Base-by-base conservation (phyloP, 2,113 vertebrate genomes). In the Connochaetes taurinus region DNA sequence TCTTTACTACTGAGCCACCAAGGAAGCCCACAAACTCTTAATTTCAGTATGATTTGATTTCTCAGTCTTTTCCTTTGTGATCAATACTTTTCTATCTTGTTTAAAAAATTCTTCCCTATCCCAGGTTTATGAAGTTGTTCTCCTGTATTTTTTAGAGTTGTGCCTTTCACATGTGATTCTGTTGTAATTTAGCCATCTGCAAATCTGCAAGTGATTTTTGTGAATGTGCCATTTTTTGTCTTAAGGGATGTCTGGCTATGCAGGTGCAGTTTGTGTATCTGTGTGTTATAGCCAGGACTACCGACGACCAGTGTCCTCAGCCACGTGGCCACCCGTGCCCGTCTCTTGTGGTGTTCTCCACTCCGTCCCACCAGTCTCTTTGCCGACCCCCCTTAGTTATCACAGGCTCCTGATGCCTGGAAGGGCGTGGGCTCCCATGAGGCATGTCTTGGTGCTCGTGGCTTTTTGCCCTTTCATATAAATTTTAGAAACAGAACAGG, bases 251-350 rank as follows among this genome's bases (percentile, higher is more conserved):
- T 36, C n/a, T 43, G 23, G 31, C 82, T 36, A 52, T 40, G 14
- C 27, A 27, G 25, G 36, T 11, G 16, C 7, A 6, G 3, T 36
- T 33, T 45, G 1, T 16, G 4, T 8, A 2, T 13, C 23, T 12
- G 5, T 40, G 86, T 50, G 57, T 31, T 47, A 19, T 7, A 2
- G 11, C 53, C 55, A 47, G 58, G 71, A 76, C 17, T 7, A 3
- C 27, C 19, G 2, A 6, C 27, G 11, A 9, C 40, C 8, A 0
- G 19, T 16, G 50, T n/a, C 50, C 11, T 12, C 5, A 5, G 2
- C 8, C 45, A 14, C 15, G 23, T 36, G 95, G 25, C 62, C 36
- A 4, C 17, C 16, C 12, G 7, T 16, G 43, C 47, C 43, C 0
- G 15, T 43, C 64, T 29, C 52, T 64, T 40, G 31, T 14, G 16